phyloP scores from a whole-genome alignment of 2,888 invertebrate species.

The Caradrina kadenii region DNA sequence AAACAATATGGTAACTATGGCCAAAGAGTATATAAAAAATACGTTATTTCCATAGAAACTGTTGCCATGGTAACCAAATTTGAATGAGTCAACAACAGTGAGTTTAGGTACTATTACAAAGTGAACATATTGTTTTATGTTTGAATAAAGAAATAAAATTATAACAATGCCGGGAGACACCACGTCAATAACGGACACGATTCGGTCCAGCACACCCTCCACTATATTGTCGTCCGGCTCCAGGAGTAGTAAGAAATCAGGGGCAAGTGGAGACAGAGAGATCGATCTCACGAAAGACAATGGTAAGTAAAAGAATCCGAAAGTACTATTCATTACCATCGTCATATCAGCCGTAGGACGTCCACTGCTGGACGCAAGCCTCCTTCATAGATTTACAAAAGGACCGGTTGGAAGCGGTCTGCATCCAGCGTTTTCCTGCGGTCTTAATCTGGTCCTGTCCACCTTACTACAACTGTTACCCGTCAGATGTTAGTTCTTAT shows the following conservation, averaged over 20 bases:
- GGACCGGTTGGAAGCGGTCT: no score
- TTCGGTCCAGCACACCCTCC: slow-evolving; percentile 67
- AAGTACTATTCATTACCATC: background rate
- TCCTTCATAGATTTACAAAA: no score
- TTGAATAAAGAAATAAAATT: background rate
- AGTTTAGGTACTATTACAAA: background rate
- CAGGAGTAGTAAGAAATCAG: slow-evolving; percentile 68
- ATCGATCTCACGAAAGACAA: slow-evolving; percentile 82
- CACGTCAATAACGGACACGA: slow-evolving; percentile 71
- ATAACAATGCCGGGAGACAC: slow-evolving; percentile 39
- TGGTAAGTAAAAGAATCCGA: slow-evolving; percentile 63
- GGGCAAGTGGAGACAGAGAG: slow-evolving; percentile 65
- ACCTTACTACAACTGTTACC: no score
- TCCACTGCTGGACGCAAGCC: no score
- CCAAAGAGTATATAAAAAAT: no score
- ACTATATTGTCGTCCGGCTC: background rate
- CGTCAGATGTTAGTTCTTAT: no score
- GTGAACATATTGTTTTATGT: background rate
- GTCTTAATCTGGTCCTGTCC: no score
- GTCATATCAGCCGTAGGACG: no score
- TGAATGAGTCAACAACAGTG: background rate
- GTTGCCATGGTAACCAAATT: slow-evolving; percentile 32
- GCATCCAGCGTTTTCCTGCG: no score
- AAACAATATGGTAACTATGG: slow-evolving; percentile 5
- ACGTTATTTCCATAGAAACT: background rate